A percentile compares a stretch with the other conserved stretches of the same genome.
Evolutionary conservation across 2,888 invertebrate species (phyloP).

Genomic region (Cryptops parisi): DNA sequence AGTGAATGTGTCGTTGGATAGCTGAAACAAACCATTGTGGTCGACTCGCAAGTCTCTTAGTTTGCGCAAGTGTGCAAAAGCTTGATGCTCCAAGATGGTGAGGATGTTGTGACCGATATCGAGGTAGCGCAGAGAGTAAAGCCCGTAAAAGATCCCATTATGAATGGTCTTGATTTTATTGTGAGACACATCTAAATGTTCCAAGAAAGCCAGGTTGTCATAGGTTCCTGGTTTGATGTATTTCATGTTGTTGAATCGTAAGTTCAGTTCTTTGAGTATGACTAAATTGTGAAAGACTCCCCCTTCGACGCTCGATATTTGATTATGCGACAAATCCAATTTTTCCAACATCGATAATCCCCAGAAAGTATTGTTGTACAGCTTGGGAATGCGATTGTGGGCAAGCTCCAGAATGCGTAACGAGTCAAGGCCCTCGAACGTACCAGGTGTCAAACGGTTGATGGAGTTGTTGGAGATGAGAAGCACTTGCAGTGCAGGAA

Average conservation of each 20-base stretch:
- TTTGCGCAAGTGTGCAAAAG: slow-evolving; percentile 13
- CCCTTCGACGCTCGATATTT: slow-evolving; percentile 8
- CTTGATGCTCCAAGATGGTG: slow-evolving; percentile 8
- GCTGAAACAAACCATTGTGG: slow-evolving; percentile 8
- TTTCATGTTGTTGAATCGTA: slow-evolving; percentile 20
- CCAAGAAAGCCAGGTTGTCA: slow-evolving; percentile 13
- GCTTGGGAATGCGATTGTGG: slow-evolving; percentile 19
- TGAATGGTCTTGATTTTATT: slow-evolving; percentile 11
- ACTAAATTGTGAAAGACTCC: slow-evolving; percentile 10
- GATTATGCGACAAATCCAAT: slow-evolving; percentile 34
- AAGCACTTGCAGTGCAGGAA: slow-evolving; percentile 11
- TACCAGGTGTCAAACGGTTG: not conserved
- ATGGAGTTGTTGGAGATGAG: slow-evolving; percentile 13
- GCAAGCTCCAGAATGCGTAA: slow-evolving; percentile 20
- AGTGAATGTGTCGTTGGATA: slow-evolving; percentile 8
- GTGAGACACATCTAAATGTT: slow-evolving; percentile 13
- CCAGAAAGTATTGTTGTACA: slow-evolving; percentile 19
- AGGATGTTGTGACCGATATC: slow-evolving; percentile 21
- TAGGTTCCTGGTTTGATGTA: slow-evolving; percentile 17
- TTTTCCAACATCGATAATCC: slow-evolving; percentile 34
- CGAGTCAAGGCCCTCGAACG: slow-evolving; percentile 8
- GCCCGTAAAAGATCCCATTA: slow-evolving; percentile 11
- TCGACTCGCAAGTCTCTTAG: slow-evolving; percentile 13
- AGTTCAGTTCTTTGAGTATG: slow-evolving; percentile 51
- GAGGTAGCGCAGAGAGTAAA: slow-evolving; percentile 15